Evolutionary conservation across 2,888 invertebrate genomes (phyloP), one percentile per base, ranked within the genome.

Genomic region (Tetropium fuscum): DNA sequence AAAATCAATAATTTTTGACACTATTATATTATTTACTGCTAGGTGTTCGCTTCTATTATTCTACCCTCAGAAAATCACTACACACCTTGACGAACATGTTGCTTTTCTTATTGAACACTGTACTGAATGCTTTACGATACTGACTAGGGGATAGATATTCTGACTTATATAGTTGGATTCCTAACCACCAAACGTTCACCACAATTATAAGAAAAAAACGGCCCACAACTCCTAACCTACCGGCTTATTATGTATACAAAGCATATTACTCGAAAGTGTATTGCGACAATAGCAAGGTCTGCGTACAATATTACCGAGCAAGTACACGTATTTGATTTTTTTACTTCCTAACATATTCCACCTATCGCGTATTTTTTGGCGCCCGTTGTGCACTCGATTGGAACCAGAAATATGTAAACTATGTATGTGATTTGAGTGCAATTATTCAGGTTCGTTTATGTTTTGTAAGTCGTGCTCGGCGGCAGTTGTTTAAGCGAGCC

Each of bases 41-140:
- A n/a, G n/a, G n/a, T n/a, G n/a, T n/a, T n/a, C n/a, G n/a, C n/a
- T n/a, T n/a, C n/a, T n/a, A n/a, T n/a, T n/a, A 41, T 30, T 20
- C 43, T 40, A 62, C 48, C 58, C 54, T 36, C 51, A 62, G 38
- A 32, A 25, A 19, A 22, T 41, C 45, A 61, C 58, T 58, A 71
- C 72, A 68, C 71, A 75, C 75, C 75, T 75, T 74, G 55, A 68
- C 68, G 58, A 74, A 72, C 74, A 75, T 75, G 10, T 64, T 59
- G 51, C 25, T 61, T 45, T 34, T 51, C 53, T 40, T 57, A 54
- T 60, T 60, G 44, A 44, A 49, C 57, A 61, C 56, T 62, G 60
- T 58, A 62, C 44, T 30, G 61, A 66, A 53, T 34, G 18, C 40
- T 63, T 61, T 65, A 64, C 71, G 68, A 69, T 64, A 70, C 70